Base-by-base conservation (phyloP, 37 sponge, comb jelly and placozoan species). In the Chondrosia reniformis region DNA sequence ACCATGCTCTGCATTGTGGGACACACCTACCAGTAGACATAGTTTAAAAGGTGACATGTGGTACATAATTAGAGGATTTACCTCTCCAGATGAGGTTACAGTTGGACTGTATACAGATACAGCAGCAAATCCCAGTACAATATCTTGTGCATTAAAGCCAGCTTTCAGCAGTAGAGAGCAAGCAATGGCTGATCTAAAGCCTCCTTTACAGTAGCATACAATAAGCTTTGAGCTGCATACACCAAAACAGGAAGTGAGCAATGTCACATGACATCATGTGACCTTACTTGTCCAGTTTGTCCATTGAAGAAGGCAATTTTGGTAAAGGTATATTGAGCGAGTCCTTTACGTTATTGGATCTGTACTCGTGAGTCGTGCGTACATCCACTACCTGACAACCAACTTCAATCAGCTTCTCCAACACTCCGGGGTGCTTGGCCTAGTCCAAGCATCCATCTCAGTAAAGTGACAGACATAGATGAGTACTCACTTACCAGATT, bases 161-260 rank as follows among this genome's bases (percentile, higher is more conserved):
- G 46, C 56, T 27, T 46, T 41, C 21, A 52, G 74, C 21, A 94
- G 86, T 2, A 94, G 59, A 3, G 92, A 91, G 33, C 76, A 19
- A 22, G 89, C 92, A 61, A 91, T 91, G 27, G 89, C 52, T 4
- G 95, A 90, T 12, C 95, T 76, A 65, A 83, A 94, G 33, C 95
- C 95, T 42, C 66, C 56, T n/a, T 46, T 44, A 69, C 95, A 94
- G 83, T 79, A 94, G 46, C 72, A 69, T 10, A 69, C 72, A 1
- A 69, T 44, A 2, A 44, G 72, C 41, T n/a, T n/a, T n/a, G n/a
- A n/a, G n/a, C n/a, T n/a, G n/a, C n/a, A n/a, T n/a, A n/a, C n/a
- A n/a, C n/a, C n/a, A n/a, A n/a, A n/a, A 34, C 8, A 69, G 43
- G 43, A 75, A 80, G 88, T 63, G 24, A 43, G 55, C 4, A 36